Percentiles rank a stretch among this genome's conserved stretches.
These are phyloP conservation scores for Apostichopus californicus DNA, from an alignment of 35 echinoderm and acorn worm genomes.

Conservation along the genomic window DNA sequence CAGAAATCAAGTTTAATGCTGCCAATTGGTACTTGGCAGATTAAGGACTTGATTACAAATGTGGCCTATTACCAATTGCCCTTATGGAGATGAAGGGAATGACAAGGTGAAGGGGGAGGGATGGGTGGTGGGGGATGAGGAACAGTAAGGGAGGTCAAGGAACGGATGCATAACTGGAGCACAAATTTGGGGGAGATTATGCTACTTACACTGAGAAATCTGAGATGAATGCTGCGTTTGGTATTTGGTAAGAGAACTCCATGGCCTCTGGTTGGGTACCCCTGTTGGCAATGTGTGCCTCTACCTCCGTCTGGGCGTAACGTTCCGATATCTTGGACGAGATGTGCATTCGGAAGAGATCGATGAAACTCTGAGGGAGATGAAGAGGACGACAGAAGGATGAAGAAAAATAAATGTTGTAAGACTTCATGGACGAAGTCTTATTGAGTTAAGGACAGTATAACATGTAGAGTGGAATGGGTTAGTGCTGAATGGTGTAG, in stretches of 20 bases:
- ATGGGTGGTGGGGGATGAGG: not conserved
- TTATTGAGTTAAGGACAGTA: too few relatives aligned
- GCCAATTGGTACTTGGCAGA: too few relatives aligned
- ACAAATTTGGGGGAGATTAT: too few relatives aligned
- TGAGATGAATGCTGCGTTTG: conserved; percentile 76
- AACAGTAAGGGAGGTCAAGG: not conserved
- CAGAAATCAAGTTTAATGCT: too few relatives aligned
- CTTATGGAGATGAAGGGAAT: too few relatives aligned
- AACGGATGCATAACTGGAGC: too few relatives aligned
- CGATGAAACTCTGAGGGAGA: conserved; percentile 28
- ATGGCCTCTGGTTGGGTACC: conserved; percentile 47
- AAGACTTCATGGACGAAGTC: too few relatives aligned
- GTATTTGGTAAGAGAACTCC: conserved; percentile 73
- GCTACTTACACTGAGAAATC: conserved; percentile 80
- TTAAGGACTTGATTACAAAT: too few relatives aligned
- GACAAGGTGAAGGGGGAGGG: not conserved
- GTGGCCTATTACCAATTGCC: too few relatives aligned
- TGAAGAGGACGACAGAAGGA: not conserved
- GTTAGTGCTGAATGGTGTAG: too few relatives aligned
- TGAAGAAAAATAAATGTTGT: conserved; percentile 2
- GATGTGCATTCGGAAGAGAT: conserved; percentile 61
- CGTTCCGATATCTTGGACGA: conserved; percentile 74
- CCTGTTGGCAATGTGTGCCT: conserved; percentile 59
- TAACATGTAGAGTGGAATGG: too few relatives aligned
- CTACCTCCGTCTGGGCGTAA: conserved; percentile 65